Base-by-base conservation (phyloP, 2,797 vertebrate species). In the Crocodylus rhombifer region DNA sequence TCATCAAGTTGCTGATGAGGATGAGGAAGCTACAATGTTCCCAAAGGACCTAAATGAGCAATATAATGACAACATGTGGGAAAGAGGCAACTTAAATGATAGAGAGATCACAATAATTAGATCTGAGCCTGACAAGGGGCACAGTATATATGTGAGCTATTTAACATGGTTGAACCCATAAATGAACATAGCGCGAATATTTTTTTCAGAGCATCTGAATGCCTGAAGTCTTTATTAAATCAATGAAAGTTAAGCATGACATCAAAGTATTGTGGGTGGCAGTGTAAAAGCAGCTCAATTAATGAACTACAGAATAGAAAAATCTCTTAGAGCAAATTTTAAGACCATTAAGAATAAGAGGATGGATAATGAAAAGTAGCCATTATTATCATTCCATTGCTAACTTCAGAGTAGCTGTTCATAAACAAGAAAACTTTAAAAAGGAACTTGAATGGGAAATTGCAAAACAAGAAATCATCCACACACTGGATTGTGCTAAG, bases 1-100 rank as follows among this genome's bases (percentile, higher is more conserved):
- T 96, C 28, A 87, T 96, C 88, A 93, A 92, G 55, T 82, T 92
- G 71, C 62, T 92, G 71, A 62, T 96, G 92, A 95, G 76, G 81
- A 95, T 93, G 83, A 78, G 64, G 79, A 90, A 63, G 65, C 74
- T 84, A 55, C 55, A n/a, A 65, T 69, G 80, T 93, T 77, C 87
- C 64, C 82, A 33, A 81, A 95, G 65, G 82, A 81, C 26, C 84
- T 78, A 92, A 91, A 88, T 86, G 16, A 77, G 58, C 28, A 82
- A 92, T 86, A 75, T 96, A 97, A 93, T 77, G 51, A 82, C 79
- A 95, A 42, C 73, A 88, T 21, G 4, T 76, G 62, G 33, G 30
- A 93, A 58, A 84, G 33, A 92, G 80, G 14, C n/a, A 93, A 77
- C 51, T 84, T 61, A 80, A 91, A 80, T 18, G 60, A 57, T 80